Conservation (phyloP, 1,140 invertebrate genomes). For the Cyclina sinensis region DNA sequence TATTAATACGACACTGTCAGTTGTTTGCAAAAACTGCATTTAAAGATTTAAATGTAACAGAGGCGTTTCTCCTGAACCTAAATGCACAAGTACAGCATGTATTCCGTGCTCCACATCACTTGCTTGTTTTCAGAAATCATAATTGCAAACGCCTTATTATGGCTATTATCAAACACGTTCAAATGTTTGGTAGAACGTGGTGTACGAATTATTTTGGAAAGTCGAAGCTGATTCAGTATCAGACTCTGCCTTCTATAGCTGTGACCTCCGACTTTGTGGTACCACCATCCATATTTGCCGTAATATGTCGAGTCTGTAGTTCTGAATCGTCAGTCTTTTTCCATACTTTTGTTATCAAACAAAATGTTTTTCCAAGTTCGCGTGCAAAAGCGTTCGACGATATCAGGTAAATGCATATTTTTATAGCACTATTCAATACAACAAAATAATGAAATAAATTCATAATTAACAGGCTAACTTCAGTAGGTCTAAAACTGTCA, state of each 20-base stretch:
- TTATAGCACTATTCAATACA: slow-evolving; percentile 57
- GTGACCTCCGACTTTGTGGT: neutral
- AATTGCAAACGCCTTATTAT: no score
- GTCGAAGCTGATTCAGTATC: no score
- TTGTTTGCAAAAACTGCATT: no score
- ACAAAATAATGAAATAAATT: slow-evolving; percentile 53
- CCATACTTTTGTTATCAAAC: neutral
- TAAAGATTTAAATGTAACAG: no score
- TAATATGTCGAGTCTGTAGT: slow-evolving; percentile 2
- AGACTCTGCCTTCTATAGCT: neutral
- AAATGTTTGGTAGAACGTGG: no score
- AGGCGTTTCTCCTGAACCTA: no score
- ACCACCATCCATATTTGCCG: neutral
- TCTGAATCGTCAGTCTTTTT: slow-evolving; percentile 3
- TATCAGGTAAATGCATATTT: slow-evolving; percentile 53
- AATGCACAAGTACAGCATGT: no score
- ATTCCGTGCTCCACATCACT: no score
- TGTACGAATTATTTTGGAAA: no score
- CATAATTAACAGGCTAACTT: slow-evolving; percentile 7
- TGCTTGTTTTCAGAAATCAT: no score
- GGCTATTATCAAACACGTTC: no score
- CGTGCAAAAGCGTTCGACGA: slow-evolving; percentile 45
- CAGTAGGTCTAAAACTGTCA: neutral
- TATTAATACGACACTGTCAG: no score
- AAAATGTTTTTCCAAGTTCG: slow-evolving; percentile 28